These are phyloP conservation scores for Tetraneura akinire DNA, from an alignment of 1,140 invertebrate species.

Conservation along the genomic window DNA sequence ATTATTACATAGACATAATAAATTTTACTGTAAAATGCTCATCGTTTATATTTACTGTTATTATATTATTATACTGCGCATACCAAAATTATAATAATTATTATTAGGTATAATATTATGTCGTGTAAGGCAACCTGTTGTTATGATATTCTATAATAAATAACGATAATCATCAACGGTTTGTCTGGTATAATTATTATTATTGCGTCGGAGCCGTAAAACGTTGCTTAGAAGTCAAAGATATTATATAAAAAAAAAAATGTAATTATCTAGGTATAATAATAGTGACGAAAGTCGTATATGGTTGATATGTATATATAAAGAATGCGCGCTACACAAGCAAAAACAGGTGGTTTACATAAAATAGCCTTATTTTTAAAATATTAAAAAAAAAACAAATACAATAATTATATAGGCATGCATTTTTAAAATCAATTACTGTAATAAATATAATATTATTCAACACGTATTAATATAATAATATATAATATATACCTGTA, in stretches of 20 bases:
- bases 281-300: background rate
- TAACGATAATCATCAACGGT: background rate
- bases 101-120: too few relatives aligned
- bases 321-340: background rate
- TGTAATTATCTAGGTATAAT: too few relatives aligned
- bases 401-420: constrained; percentile 29
- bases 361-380: background rate
- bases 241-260: too few relatives aligned
- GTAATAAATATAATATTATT: background rate
- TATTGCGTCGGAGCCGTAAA: constrained; percentile 10
- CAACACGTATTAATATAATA: constrained; percentile 5
- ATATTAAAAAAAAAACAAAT: background rate
- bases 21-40: too few relatives aligned
- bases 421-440: constrained; percentile 6
- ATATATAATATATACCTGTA: background rate
- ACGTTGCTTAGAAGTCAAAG: background rate
- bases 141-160: too few relatives aligned
- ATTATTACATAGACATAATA: too few relatives aligned
- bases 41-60: too few relatives aligned
- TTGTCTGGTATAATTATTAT: constrained; percentile 5
- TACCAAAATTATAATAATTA: too few relatives aligned
- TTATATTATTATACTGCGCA: too few relatives aligned
- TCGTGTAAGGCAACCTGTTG: too few relatives aligned
- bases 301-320: background rate
- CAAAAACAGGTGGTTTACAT: background rate